A percentile compares a stretch with the other conserved stretches of the same genome.
phyloP scores from a whole-genome alignment of 2,113 vertebrate species.

The Cnemophilus loriae region DNA sequence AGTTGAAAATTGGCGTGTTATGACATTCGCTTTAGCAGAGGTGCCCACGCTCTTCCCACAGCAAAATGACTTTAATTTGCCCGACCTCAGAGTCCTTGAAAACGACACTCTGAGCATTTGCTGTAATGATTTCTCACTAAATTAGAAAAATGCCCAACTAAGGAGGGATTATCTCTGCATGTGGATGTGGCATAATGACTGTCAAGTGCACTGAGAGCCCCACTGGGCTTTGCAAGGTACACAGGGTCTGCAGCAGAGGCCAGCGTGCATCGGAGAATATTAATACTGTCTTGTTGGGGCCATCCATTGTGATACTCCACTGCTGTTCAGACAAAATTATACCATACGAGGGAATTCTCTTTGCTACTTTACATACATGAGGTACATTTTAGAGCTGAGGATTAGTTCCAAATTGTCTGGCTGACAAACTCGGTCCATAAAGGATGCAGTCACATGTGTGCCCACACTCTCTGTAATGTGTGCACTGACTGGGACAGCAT shows the following conservation, averaged over 20 bases:
- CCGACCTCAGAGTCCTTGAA: conserved; percentile 56
- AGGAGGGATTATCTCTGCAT: conserved; percentile 65
- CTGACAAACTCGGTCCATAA: not conserved
- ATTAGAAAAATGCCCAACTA: conserved; percentile 68
- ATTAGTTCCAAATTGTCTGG: conserved; percentile 8
- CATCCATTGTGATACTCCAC: conserved; percentile 34
- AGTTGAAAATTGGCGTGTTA: conserved; percentile 42
- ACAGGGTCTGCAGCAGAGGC: conserved; percentile 29
- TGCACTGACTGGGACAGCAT: not conserved
- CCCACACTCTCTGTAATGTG: not conserved
- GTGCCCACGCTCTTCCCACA: conserved; percentile 31
- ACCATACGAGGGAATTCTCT: conserved; percentile 37
- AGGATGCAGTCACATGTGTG: not conserved
- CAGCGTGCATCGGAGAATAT: not conserved
- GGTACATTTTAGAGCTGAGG: conserved; percentile 11
- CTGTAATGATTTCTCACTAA: conserved; percentile 66
- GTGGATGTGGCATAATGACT: conserved; percentile 63
- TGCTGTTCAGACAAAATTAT: conserved; percentile 50
- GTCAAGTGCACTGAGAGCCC: conserved; percentile 60
- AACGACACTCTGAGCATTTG: conserved; percentile 59
- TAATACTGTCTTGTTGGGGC: conserved; percentile 38
- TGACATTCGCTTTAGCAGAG: conserved; percentile 50
- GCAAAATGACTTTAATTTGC: conserved; percentile 66
- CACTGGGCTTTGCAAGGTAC: conserved; percentile 42
- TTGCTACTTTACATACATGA: conserved; percentile 45